A percentile compares a stretch with the other conserved stretches of the same genome.
Conservation (phyloP, 2,113 vertebrate genomes). For the Perca schrenkii region DNA sequence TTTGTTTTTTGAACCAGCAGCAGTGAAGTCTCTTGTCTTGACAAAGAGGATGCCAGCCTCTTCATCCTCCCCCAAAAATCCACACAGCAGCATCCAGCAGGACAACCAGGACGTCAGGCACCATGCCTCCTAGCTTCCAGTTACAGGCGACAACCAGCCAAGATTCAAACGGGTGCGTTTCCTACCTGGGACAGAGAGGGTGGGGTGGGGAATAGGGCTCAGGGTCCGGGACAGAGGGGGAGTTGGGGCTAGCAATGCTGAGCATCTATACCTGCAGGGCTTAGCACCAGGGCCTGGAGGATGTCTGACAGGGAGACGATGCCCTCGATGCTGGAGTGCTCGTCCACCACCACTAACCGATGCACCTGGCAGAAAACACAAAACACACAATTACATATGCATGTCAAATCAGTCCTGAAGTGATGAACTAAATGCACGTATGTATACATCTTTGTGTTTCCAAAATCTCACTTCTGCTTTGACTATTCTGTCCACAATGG, state of each 20-base stretch:
- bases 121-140: slow-evolving; percentile 51
- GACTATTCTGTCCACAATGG: slow-evolving; percentile 98
- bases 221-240: slow-evolving; percentile 63
- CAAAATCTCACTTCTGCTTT: slow-evolving; percentile 92
- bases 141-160: slow-evolving; percentile 23
- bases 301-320: slow-evolving; percentile 99
- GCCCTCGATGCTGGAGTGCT: slow-evolving; percentile 93
- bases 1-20: neutral
- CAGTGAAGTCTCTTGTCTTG: neutral
- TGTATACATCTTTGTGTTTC: neutral
- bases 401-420: neutral
- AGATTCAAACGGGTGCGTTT: slow-evolving; percentile 19
- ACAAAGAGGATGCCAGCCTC: neutral
- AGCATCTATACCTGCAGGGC: slow-evolving; percentile 92
- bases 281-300: slow-evolving; percentile 96
- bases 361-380: slow-evolving; percentile 88
- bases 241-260: slow-evolving; percentile 75
- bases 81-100: slow-evolving; percentile 41
- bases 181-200: slow-evolving; percentile 76
- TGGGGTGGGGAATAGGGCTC: slow-evolving; percentile 62
- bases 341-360: slow-evolving; percentile 96
- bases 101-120: slow-evolving; percentile 38
- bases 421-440: neutral
- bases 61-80: slow-evolving; percentile 12
- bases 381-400: neutral